Base-by-base conservation (phyloP, 2,888 invertebrate genomes). In the Tenthredo scrophulariae region DNA sequence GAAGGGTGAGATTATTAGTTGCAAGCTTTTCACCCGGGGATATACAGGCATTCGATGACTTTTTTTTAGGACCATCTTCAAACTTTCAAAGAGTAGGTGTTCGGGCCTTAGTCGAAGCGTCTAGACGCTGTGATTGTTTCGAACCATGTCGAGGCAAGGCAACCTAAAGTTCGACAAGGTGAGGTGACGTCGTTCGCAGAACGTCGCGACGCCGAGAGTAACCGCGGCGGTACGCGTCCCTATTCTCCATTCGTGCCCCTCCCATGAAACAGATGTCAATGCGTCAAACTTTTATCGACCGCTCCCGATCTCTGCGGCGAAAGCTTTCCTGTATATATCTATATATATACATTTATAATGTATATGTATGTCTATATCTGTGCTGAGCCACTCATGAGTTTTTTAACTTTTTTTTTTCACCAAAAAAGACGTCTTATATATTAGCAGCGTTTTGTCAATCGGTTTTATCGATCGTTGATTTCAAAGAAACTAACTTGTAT, bases 241-340 rank as follows among this genome's bases (percentile, higher is more conserved):
- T 77, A 77, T 77, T 50, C 54, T 77, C 54, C 50, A 43, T 43
- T 74, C 74, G 43, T 43, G 74, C 77, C 77, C 77, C 77, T 46
- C 50, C 77, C 77, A n/a, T 54, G 50, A 50, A 77, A 54, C 77
- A 50, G 77, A 77, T 77, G 77, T 77, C 77, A 77, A 77, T 77
- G 77, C 77, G 77, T 77, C 77, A 77, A 77, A 77, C 77, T 77
- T 77, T 77, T 77, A 77, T 77, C 77, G 77, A 77, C 77, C 77
- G 77, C 77, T 77, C 77, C 77, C 77, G 77, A 77, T 77, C 77
- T 77, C 77, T 77, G 77, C 77, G 77, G 77, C 40, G 50, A 79
- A 79, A 58, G 37, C 79, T 58, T 79, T 79, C 29, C 54, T 40
- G 10, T 37, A 22, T 58, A 74, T 37, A 58, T 40, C 22, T 2